Base-by-base conservation (phyloP, 2,797 vertebrate genomes). In the Scarus forsteni region DNA sequence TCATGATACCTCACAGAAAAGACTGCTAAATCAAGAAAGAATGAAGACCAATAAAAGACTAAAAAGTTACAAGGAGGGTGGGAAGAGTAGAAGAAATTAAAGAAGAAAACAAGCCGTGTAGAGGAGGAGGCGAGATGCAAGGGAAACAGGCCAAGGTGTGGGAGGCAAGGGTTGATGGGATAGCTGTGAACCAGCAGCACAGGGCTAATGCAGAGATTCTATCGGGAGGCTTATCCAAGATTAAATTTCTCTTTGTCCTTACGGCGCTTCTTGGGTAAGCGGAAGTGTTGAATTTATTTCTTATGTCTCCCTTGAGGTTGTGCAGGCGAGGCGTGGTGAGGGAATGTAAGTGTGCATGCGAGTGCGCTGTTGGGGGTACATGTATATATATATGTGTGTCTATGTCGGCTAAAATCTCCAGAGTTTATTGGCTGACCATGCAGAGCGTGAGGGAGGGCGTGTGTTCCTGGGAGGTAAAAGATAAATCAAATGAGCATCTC, bases 221-320 rank as follows among this genome's bases (percentile, higher is more conserved):
- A 90, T 93, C 90, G 63, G 85, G 85, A 81, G 90, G 90, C 88
- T 94, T 93, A 93, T 91, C 90, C 90, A 46, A 88, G 90, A 94
- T 94, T 93, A 94, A 91, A 92, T 92, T 92, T 88, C 89, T 92
- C 83, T 92, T 92, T 89, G 91, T 93, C 91, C 94, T 93, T 89
- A 91, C 91, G 92, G 92, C 91, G 74, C 83, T 92, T 94, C 84
- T 88, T 87, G 85, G 84, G 87, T 85, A 86, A 86, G 84, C 75
- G 84, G 88, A 91, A 92, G 90, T 91, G 90, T 89, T 58, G 80
- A 88, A 90, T 90, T 88, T 88, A 91, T 92, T 89, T 88, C 87
- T 79, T 87, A 86, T 81, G 84, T 89, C 84, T 91, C 88, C 89
- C 89, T 72, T 15, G 86, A 89, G 89, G 85, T 87, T 68, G 67